Percentiles rank a stretch among this genome's conserved stretches.
phyloP scores from a whole-genome alignment of 2,888 invertebrate genomes.

The Kuschelorhynchus macadamiae region DNA sequence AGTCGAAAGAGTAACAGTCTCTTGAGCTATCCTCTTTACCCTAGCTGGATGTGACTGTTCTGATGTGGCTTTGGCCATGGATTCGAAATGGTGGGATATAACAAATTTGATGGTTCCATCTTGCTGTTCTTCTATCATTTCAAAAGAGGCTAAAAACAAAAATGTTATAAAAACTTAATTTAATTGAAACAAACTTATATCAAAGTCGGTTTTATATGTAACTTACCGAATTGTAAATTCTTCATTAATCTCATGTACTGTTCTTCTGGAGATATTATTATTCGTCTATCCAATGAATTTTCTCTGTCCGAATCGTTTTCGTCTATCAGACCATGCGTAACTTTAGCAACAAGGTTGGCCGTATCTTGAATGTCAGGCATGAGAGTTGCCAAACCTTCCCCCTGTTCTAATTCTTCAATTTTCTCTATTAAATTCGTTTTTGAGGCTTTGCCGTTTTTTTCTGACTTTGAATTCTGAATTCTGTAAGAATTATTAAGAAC shows the following conservation, averaged over 20 bases:
- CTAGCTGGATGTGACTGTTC: slow-evolving; percentile 89
- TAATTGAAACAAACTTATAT: too few species aligned
- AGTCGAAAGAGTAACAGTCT: slow-evolving; percentile 93
- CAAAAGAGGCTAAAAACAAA: slow-evolving; percentile 81
- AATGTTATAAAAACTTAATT: too few species aligned
- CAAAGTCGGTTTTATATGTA: background rate
- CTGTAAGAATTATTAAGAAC: slow-evolving; percentile 13
- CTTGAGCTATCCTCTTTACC: slow-evolving; percentile 93
- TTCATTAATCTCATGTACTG: slow-evolving; percentile 91
- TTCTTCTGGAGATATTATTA: slow-evolving; percentile 77
- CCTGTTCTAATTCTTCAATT: slow-evolving; percentile 82
- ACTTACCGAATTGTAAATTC: slow-evolving; percentile 87
- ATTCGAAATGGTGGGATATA: slow-evolving; percentile 91
- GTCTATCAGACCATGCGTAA: slow-evolving; percentile 67
- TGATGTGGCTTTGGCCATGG: slow-evolving; percentile 87
- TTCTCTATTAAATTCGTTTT: slow-evolving; percentile 43
- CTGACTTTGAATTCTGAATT: slow-evolving; percentile 43
- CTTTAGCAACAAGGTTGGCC: slow-evolving; percentile 70
- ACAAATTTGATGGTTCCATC: slow-evolving; percentile 85
- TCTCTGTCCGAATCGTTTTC: slow-evolving; percentile 64
- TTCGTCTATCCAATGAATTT: slow-evolving; percentile 68
- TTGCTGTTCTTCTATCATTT: slow-evolving; percentile 88
- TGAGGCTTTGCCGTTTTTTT: slow-evolving; percentile 31
- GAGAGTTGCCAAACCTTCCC: slow-evolving; percentile 88
- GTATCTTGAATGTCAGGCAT: slow-evolving; percentile 92